A percentile compares a stretch with the other conserved stretches of the same genome.
Evolutionary conservation across 2,113 vertebrate species (phyloP).

Genomic region (Sigmodon hispidus): DNA sequence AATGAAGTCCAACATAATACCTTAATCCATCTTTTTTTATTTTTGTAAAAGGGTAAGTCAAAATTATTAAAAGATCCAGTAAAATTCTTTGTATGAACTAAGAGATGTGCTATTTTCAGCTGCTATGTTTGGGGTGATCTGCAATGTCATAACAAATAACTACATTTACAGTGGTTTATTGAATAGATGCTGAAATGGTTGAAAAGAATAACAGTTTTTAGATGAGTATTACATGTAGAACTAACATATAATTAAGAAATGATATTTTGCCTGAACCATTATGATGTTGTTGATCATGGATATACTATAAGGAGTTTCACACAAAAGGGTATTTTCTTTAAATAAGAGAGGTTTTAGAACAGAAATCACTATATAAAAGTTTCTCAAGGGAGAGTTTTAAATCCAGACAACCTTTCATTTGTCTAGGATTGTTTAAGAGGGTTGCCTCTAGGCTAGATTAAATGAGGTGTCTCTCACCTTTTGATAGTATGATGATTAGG

Average conservation of each 20-base stretch:
- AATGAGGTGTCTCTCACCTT: conserved; percentile 25
- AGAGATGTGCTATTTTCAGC: not conserved
- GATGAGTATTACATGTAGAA: not conserved
- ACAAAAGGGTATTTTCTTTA: not conserved
- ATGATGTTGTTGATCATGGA: not conserved
- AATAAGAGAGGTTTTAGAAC: conserved; percentile 19
- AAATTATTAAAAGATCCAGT: not conserved
- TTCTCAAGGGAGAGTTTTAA: conserved; percentile 7
- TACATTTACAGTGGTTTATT: not conserved
- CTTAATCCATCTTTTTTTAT: not conserved
- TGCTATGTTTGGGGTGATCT: not conserved
- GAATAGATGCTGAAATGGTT: not conserved
- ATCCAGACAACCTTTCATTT: conserved; percentile 1
- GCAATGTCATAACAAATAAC: not conserved
- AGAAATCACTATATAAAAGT: conserved; percentile 11
- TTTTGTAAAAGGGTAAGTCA: not conserved
- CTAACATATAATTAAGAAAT: not conserved
- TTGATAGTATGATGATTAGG: conserved; percentile 71
- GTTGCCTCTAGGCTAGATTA: conserved; percentile 52
- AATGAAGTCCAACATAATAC: not conserved
- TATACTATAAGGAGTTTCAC: not conserved
- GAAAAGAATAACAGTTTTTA: not conserved
- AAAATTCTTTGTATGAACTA: not conserved
- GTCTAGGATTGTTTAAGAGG: conserved; percentile 2
- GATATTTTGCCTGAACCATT: not conserved